Evolutionary conservation across 2,797 vertebrate species (phyloP), one percentile per base, ranked within the genome.

Genomic region (Manis crassicaudata): DNA sequence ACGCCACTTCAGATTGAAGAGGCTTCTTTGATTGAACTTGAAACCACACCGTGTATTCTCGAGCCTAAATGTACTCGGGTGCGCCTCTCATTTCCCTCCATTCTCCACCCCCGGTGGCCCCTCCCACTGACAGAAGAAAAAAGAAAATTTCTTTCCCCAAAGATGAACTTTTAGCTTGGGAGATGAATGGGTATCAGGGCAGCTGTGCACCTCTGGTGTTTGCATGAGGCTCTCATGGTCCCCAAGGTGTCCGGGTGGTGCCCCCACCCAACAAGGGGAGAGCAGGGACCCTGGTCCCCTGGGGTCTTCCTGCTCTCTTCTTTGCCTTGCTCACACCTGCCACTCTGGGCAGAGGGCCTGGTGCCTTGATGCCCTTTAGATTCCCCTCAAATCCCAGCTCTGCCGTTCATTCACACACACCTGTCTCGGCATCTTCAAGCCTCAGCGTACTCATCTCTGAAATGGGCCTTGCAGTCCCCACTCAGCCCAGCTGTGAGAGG

Each of bases 1-100:
- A 10, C 0, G 17, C 56, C 94, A 56, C 93, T 96, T 81, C 88
- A 93, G 40, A 63, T 80, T 89, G 37, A 70, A 96, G 84, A 95
- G 68, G 12, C 76, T 83, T 81, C 63, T 92, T 50, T 85, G 92
- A 93, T 43, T 92, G 88, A 94, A 86, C 88, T 58, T 40, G 81
- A 94, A 96, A 91, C 90, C 68, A 21, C 70, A 18, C 17, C 16
- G 0, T 20, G 17, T 73, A 82, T 77, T 96, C 85, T 63, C 3
- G 16, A 91, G 54, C 67, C 73, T 65, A 70, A 77, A 70, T 12
- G 84, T 88, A 60, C 92, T 50, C 10, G 25, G 7, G 40, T 20
- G 56, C 1, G 25, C 43, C 79, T 94, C 68, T 67, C 32, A 8
- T 23, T 65, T n/a, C 6, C 58, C 58, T 52, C 56, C 46, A 20